Evolutionary conservation across 2,797 vertebrate species (phyloP).

Genomic region (Peromyscus attwateri): DNA sequence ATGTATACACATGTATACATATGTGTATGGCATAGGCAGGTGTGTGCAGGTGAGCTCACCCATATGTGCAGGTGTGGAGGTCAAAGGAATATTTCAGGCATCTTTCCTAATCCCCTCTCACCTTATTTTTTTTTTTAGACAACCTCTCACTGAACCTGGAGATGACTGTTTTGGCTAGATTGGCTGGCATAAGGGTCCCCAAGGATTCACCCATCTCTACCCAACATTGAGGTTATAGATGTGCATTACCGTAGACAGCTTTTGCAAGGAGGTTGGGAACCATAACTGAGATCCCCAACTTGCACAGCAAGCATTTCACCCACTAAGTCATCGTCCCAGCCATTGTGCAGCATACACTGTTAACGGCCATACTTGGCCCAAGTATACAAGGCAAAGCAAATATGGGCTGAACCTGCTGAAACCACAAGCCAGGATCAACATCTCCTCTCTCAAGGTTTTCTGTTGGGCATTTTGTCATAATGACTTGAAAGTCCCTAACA

Average conservation of each 20-base stretch:
- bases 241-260: too few relatives aligned
- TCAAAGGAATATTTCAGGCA: neutral
- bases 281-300: neutral
- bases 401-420: neutral
- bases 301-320: neutral
- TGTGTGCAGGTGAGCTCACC: too few relatives aligned
- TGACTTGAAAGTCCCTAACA: neutral
- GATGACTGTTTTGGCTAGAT: neutral
- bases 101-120: neutral
- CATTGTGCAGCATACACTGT: neutral
- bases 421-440: neutral
- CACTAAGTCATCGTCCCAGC: fast-evolving
- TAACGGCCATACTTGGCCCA: neutral
- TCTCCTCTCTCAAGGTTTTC: neutral
- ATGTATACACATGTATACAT: neutral
- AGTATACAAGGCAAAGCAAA: too few relatives aligned
- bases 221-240: neutral
- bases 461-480: neutral
- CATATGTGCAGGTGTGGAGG: neutral
- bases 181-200: neutral
- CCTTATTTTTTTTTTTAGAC: neutral
- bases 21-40: neutral
- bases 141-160: neutral
- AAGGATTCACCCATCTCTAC: neutral
- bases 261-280: neutral